Evolutionary conservation across 2,797 vertebrate species (phyloP).

Genomic region (Uromys caudimaculatus): DNA sequence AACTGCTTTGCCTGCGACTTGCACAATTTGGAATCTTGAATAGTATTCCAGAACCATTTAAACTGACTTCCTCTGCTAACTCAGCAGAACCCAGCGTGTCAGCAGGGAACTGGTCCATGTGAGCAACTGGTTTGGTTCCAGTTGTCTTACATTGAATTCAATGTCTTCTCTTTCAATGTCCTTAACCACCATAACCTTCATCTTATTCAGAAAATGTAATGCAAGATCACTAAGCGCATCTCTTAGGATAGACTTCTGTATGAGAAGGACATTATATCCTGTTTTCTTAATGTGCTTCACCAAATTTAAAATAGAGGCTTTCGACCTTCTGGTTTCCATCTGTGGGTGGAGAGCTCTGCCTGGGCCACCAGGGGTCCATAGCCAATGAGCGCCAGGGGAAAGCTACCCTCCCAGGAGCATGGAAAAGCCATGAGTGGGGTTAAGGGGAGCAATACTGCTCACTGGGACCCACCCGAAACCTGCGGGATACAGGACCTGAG

Average conservation of each 20-base stretch:
- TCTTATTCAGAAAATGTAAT: slow-evolving; percentile 98
- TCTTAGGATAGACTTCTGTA: slow-evolving; percentile 98
- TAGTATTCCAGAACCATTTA: slow-evolving; percentile 96
- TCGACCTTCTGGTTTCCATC: no score
- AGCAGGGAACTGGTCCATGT: slow-evolving; percentile 96
- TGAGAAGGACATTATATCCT: slow-evolving; percentile 97
- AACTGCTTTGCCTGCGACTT: slow-evolving; percentile 96
- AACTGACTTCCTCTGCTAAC: slow-evolving; percentile 94
- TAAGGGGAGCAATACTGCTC: no score
- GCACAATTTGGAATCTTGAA: slow-evolving; percentile 97
- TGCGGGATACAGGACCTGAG: no score
- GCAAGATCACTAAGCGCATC: slow-evolving; percentile 98
- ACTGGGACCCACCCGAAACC: no score
- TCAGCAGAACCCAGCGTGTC: slow-evolving; percentile 97
- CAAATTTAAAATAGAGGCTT: slow-evolving; percentile 98
- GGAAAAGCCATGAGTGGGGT: no score
- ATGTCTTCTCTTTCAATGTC: slow-evolving; percentile 99
- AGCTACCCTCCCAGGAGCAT: no score
- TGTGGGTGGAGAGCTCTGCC: no score
- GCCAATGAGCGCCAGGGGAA: no score
- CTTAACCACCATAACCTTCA: slow-evolving; percentile 99
- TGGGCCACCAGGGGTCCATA: no score
- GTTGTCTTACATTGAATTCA: slow-evolving; percentile 96
- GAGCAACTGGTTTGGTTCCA: slow-evolving; percentile 97
- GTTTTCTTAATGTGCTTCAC: slow-evolving; percentile 98